Percentiles rank a stretch among this genome's conserved stretches.
phyloP scores from a whole-genome alignment of 2,888 invertebrate species.

The Pristionchus fissidentatus region DNA sequence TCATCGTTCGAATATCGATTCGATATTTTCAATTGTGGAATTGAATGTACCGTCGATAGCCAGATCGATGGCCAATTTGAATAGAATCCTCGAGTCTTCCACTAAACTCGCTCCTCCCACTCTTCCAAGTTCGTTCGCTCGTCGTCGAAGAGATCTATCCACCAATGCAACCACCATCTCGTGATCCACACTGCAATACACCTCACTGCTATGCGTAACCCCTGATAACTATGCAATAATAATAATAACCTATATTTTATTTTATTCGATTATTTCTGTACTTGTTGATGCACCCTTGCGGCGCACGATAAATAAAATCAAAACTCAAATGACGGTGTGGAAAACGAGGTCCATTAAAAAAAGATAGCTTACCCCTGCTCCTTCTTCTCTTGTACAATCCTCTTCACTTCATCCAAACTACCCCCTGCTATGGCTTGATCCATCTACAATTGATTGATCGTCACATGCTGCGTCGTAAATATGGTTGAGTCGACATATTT shows the following conservation, averaged over 20 bases:
- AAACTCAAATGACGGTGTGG: no score
- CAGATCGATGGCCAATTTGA: conserved; percentile 21
- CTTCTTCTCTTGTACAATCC: background rate
- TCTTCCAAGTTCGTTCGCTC: background rate
- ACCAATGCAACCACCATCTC: conserved; percentile 11
- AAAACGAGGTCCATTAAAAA: background rate
- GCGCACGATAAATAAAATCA: no score
- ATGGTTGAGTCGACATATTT: no score
- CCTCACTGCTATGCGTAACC: no score
- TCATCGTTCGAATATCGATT: no score
- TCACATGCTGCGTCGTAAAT: no score
- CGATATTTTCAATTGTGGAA: background rate
- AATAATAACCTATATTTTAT: no score
- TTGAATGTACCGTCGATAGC: background rate
- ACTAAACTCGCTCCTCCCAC: background rate
- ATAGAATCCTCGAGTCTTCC: background rate
- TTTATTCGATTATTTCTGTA: no score
- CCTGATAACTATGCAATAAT: no score
- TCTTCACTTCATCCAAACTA: conserved; percentile 5
- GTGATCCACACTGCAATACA: conserved; percentile 3
- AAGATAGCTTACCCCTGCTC: conserved; percentile 1
- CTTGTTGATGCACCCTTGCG: no score
- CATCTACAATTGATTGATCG: conserved; percentile 7
- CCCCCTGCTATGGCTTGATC: conserved; percentile 18
- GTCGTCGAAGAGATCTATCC: background rate